Evolutionary conservation across 2,888 invertebrate genomes (phyloP).

Genomic region (Julus scandinavius): DNA sequence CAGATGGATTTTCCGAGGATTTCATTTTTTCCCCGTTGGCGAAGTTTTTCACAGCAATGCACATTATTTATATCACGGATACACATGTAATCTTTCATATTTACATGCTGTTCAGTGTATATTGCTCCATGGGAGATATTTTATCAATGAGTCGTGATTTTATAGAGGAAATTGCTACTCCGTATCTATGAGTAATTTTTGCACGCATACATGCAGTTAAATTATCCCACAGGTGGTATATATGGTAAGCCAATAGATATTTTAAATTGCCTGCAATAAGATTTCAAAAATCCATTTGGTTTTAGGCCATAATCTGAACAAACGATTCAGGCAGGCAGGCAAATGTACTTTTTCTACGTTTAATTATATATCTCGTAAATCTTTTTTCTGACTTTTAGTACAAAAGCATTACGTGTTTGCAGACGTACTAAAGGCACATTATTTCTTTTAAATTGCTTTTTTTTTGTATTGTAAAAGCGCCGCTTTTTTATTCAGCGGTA

Average conservation of each 20-base stretch:
- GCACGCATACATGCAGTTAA: neutral
- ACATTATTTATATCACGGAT: neutral
- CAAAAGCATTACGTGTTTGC: neutral
- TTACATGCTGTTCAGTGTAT: neutral
- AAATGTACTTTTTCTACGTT: neutral
- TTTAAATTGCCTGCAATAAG: neutral
- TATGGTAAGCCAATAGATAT: neutral
- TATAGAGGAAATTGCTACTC: neutral
- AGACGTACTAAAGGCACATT: neutral
- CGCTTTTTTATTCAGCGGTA: neutral
- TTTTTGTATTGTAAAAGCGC: neutral
- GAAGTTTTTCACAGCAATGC: neutral
- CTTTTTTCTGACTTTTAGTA: neutral
- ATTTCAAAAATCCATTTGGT: neutral
- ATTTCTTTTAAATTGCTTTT: constrained; percentile 14
- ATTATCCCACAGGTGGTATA: neutral
- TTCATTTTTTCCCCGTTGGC: neutral
- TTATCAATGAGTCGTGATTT: neutral
- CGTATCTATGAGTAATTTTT: neutral
- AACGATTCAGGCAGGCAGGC: neutral
- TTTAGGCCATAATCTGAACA: neutral
- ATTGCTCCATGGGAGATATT: neutral
- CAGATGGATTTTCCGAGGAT: neutral
- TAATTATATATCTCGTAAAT: neutral
- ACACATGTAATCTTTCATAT: neutral